Evolutionary conservation across 2,888 invertebrate genomes (phyloP), one percentile per base, ranked within the genome.

Genomic region (Rotaria macrura): DNA sequence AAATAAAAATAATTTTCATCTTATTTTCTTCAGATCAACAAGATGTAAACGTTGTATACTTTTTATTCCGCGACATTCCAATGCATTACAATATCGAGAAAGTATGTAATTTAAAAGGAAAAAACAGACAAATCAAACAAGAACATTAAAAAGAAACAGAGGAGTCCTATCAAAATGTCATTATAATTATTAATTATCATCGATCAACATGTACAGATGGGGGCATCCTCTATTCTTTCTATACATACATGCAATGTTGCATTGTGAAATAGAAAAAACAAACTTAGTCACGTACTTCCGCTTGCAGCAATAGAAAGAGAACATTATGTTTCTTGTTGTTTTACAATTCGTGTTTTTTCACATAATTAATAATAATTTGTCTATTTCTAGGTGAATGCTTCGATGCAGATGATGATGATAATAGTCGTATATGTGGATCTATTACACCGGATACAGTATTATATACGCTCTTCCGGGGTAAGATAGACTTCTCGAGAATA

Each of bases 331-430:
- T 29, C 3, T 65, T 29, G n/a, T n/a, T n/a, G n/a, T 29, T 65
- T 34, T 14, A 34, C 57, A 57, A 57, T 40, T 38, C 17, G 17
- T 40, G n/a, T 74, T 74, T 25, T 38, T 72, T 72, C 7, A 40
- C 25, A 40, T 74, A 23, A 23, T 74, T 43, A 74, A 17, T 9
- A 29, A 34, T 34, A 65, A n/a, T 65, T 65, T 34, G 10, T 65
- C 29, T 65, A 29, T 29, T 65, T 65, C 65, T 74, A 74, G 74
- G 74, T 74, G 74, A 74, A 74, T 74, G 74, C n/a, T 74, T 40
- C 14, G 74, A 74, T 40, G 38, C 43, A n/a, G n/a, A n/a, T 7
- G 74, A 74, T 74, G 74, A 74, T 74, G 40, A 38, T 74, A 43
- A 40, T 74, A 29, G 25, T 43, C 74, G 74, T 25, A 74, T 74